Evolutionary conservation across 2,113 vertebrate species (phyloP).

Genomic region (Marmota monax): DNA sequence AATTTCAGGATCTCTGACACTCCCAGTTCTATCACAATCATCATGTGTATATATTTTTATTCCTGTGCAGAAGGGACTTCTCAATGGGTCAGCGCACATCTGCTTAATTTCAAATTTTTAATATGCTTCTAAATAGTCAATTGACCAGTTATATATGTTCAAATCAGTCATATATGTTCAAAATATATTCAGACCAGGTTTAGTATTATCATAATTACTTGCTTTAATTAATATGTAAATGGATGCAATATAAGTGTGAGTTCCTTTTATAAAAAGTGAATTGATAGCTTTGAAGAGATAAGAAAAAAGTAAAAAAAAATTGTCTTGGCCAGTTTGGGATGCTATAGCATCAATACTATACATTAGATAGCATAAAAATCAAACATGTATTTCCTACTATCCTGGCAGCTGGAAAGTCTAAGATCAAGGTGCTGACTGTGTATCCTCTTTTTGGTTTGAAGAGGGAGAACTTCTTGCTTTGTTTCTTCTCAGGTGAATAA

Average conservation of each 20-base stretch:
- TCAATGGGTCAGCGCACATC: neutral
- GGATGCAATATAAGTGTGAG: neutral
- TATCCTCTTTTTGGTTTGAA: neutral
- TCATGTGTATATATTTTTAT: fast-evolving
- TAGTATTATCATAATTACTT: neutral
- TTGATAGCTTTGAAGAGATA: neutral
- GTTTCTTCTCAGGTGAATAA: too few relatives aligned
- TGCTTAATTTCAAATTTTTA: neutral
- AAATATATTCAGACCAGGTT: neutral
- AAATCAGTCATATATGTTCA: neutral
- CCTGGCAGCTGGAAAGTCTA: neutral
- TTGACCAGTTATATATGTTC: neutral
- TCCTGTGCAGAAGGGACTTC: neutral
- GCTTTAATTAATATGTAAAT: neutral
- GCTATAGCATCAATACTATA: neutral
- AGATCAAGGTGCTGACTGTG: neutral
- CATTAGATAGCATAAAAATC: neutral
- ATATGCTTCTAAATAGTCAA: neutral
- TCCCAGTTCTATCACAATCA: neutral
- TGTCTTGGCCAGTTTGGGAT: neutral
- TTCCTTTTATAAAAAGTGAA: neutral
- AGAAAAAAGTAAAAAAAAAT: neutral
- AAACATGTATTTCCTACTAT: neutral
- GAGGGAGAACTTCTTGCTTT: neutral
- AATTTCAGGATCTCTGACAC: neutral